These are phyloP conservation scores for Mimas tiliae DNA, from an alignment of 2,888 invertebrate species.

Conservation along the genomic window DNA sequence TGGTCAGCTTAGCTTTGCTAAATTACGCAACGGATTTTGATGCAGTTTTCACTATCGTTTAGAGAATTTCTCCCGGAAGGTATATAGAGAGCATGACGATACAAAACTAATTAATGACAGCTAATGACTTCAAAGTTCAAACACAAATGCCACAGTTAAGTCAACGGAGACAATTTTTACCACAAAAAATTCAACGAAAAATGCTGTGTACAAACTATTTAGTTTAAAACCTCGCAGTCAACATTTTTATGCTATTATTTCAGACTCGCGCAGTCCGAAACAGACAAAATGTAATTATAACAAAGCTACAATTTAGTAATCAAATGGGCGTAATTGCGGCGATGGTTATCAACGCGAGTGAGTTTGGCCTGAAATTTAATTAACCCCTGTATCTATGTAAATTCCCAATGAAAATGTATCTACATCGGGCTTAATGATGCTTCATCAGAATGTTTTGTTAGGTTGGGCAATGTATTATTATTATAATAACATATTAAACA, in stretches of 20 bases:
- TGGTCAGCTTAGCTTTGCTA: too few species aligned
- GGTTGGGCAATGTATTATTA: not conserved
- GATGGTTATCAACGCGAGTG: conserved; percentile 12
- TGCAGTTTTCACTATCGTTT: too few species aligned
- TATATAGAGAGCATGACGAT: too few species aligned
- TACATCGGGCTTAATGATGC: conserved; percentile 14
- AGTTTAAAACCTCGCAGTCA: not conserved
- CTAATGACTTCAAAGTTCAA: too few species aligned
- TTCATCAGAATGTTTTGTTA: conserved; percentile 11
- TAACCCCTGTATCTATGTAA: conserved; percentile 23
- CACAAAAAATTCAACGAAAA: too few species aligned
- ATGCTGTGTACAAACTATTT: too few species aligned
- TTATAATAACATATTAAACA: not conserved
- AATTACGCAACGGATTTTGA: too few species aligned
- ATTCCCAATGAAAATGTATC: conserved; percentile 8
- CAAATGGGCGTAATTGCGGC: conserved; percentile 22
- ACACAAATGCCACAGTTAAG: too few species aligned
- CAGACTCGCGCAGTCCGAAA: not conserved
- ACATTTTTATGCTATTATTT: not conserved
- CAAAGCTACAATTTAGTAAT: conserved; percentile 13
- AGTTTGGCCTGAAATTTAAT: conserved; percentile 20
- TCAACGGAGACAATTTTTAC: too few species aligned
- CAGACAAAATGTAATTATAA: conserved; percentile 4
- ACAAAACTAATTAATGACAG: too few species aligned
- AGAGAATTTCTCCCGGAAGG: too few species aligned